phyloP scores from a whole-genome alignment of 2,113 vertebrate species.

The Elephas maximus region DNA sequence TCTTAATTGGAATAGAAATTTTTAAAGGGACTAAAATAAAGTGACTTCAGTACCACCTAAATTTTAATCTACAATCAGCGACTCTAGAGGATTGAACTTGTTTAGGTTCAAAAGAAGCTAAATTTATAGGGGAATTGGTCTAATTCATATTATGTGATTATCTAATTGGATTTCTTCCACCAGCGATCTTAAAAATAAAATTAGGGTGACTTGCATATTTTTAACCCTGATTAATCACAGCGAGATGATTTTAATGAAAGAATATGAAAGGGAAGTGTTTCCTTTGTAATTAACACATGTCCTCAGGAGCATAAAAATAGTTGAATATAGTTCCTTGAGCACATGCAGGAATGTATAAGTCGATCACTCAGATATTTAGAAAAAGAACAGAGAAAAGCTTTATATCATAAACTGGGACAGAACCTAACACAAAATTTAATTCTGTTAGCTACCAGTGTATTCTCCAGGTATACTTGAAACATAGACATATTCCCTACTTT shows the following conservation, averaged over 20 bases:
- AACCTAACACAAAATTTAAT: constrained; percentile 5
- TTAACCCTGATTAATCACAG: constrained; percentile 81
- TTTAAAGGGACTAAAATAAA: constrained; percentile 36
- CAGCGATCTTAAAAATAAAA: constrained; percentile 78
- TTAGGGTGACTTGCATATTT: constrained; percentile 72
- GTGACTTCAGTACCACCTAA: background rate
- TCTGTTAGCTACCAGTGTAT: background rate
- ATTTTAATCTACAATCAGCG: constrained; percentile 6
- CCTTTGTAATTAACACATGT: constrained; percentile 81
- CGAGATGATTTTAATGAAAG: constrained; percentile 83
- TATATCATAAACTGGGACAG: constrained; percentile 3
- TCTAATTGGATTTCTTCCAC: constrained; percentile 67
- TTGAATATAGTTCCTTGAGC: constrained; percentile 71
- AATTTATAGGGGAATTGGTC: constrained; percentile 50
- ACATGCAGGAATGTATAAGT: constrained; percentile 71
- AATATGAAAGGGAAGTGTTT: constrained; percentile 78
- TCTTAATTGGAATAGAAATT: constrained; percentile 47
- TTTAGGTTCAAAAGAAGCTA: constrained; percentile 52
- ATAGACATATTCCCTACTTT: background rate
- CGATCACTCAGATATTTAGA: constrained; percentile 73
- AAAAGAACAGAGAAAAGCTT: constrained; percentile 42
- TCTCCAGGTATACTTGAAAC: background rate
- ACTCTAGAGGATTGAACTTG: background rate
- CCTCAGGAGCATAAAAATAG: constrained; percentile 78
- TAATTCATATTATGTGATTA: background rate